Evolutionary conservation across 2,888 invertebrate genomes (phyloP), one percentile per base, ranked within the genome.

Genomic region (Drosophila longiperda): DNA sequence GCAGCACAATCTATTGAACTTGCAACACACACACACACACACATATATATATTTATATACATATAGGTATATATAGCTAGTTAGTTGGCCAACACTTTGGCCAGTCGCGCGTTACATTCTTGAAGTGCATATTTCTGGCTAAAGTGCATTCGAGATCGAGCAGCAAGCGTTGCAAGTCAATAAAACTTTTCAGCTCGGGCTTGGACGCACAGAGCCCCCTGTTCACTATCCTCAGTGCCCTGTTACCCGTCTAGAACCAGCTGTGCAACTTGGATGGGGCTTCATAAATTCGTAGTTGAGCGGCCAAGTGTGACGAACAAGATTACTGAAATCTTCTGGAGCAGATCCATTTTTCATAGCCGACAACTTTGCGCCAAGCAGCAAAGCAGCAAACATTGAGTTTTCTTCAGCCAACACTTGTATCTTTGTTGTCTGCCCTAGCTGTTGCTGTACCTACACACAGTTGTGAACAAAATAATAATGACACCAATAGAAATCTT

Each of bases 291-390:
- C 76, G 91, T 92, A 91, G 91, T 92, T 91, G 92, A 91, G 90
- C 91, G 90, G 76, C 92, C 91, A 91, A 91, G 92, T 91, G 92
- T 88, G 90, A 91, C 91, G 91, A 91, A 92, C 92, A 91, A 91
- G 91, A 91, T 91, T 91, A 91, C 92, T 91, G 86, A 92, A 91
- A 92, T 92, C 92, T 92, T 91, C 92, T 91, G 92, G 92, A 92
- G 91, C 92, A 92, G 87, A 91, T 91, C 92, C 92, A 91, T 91
- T 91, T 91, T 91, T 88, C 90, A 91, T 90, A 87, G 90, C 78
- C 87, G 76, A 82, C 90, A 87, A 89, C 83, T 85, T 85, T 73
- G 70, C 77, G 57, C 71, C 73, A 66, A 61, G 33, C 53, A 52
- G 32, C 62, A 45, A 15, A 40, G 49, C 73, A 48, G 57, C 64